A percentile compares a stretch with the other conserved stretches of the same genome.
Conservation (phyloP, 2,888 invertebrate genomes). For the Pasiphila rectangulata region DNA sequence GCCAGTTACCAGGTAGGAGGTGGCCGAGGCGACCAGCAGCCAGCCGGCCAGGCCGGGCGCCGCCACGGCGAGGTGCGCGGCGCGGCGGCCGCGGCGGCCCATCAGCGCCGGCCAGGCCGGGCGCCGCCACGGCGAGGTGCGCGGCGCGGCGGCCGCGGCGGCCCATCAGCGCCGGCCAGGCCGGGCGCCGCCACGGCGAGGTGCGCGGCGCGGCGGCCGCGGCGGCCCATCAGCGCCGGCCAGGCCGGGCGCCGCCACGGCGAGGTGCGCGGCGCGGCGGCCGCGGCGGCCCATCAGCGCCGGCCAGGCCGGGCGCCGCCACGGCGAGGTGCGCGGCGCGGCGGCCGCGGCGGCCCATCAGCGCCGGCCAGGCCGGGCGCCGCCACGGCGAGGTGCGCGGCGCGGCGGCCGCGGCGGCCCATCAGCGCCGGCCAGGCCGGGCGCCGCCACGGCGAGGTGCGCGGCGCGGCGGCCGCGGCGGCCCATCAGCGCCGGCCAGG, state of each 20-base stretch:
- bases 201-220: slow-evolving; percentile 53
- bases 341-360: slow-evolving; percentile 51
- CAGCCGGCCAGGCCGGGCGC: slow-evolving; percentile 74
- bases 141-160: slow-evolving; percentile 49
- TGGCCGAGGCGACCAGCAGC: slow-evolving; percentile 66
- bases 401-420: too few relatives aligned
- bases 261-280: slow-evolving; percentile 48
- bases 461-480: too few relatives aligned
- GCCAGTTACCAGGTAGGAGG: slow-evolving; percentile 40
- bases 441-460: too few relatives aligned
- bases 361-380: too few relatives aligned
- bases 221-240: slow-evolving; percentile 59
- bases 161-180: slow-evolving; percentile 61
- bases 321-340: slow-evolving; percentile 44
- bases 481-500: too few relatives aligned
- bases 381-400: too few relatives aligned
- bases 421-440: too few relatives aligned
- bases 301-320: slow-evolving; percentile 51
- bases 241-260: slow-evolving; percentile 57
- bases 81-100: slow-evolving; percentile 75
- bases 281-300: slow-evolving; percentile 62
- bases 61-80: slow-evolving; percentile 65
- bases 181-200: slow-evolving; percentile 56
- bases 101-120: slow-evolving; percentile 61
- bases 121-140: slow-evolving; percentile 52